Conservation (phyloP, 2,888 invertebrate genomes). For the Scaptomyza parva region DNA sequence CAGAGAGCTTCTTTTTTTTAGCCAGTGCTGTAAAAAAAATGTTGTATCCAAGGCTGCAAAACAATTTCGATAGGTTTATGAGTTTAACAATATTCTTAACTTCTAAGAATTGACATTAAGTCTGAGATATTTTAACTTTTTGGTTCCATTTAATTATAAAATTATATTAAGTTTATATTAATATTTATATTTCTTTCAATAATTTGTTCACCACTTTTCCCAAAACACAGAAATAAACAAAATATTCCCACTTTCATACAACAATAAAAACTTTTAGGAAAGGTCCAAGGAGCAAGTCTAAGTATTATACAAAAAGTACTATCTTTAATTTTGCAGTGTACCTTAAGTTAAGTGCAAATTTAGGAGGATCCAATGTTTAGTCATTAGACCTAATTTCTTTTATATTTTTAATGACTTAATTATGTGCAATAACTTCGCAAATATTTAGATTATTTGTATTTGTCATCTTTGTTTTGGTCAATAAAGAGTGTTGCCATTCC, state of each 20-base stretch:
- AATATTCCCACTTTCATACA: no score
- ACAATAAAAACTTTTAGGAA: no score
- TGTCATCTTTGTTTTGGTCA: constrained; percentile 48
- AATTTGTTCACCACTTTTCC: no score
- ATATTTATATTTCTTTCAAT: no score
- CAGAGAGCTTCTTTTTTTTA: not conserved
- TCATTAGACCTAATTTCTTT: not conserved
- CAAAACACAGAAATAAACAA: no score
- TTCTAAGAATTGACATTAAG: not conserved
- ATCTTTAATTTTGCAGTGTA: no score
- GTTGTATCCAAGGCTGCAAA: not conserved
- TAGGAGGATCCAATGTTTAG: not conserved
- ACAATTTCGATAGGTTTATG: not conserved
- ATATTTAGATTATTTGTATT: constrained; percentile 29
- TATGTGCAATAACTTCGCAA: constrained; percentile 12
- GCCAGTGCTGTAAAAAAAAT: not conserved
- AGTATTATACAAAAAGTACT: no score
- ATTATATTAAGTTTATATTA: no score
- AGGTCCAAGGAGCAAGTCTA: no score
- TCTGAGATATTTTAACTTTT: not conserved
- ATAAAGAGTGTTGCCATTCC: constrained; percentile 8
- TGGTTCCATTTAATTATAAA: not conserved
- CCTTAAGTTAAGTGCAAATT: no score
- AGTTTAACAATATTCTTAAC: not conserved
- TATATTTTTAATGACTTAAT: constrained; percentile 26